Conservation (phyloP, 2,797 vertebrate genomes). For the Rachycentron canadum region DNA sequence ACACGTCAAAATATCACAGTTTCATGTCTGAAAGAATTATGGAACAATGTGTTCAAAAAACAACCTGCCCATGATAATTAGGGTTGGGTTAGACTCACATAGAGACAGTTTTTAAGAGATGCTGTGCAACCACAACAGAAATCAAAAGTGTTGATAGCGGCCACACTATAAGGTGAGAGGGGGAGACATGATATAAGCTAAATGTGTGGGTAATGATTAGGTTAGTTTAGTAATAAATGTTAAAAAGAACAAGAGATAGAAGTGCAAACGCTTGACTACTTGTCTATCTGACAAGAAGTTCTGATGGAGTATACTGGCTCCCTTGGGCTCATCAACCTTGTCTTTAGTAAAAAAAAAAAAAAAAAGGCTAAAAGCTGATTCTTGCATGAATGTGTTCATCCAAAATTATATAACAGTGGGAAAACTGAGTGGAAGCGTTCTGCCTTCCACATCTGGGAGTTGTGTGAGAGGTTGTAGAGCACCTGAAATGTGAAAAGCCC, state of each 20-base stretch:
- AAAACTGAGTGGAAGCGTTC: conserved; percentile 8
- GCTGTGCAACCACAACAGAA: background rate
- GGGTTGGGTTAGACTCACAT: background rate
- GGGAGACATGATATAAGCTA: background rate
- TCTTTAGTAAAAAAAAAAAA: background rate
- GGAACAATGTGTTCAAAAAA: conserved; percentile 1
- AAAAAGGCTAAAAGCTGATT: conserved; percentile 1
- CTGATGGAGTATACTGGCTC: background rate
- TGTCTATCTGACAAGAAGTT: background rate
- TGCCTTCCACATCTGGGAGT: background rate
- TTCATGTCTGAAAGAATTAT: background rate
- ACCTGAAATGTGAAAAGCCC: conserved; percentile 40
- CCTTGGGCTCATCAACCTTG: background rate
- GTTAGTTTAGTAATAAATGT: background rate
- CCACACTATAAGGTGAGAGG: background rate
- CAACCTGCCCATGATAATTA: background rate
- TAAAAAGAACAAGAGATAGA: background rate
- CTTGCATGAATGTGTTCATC: background rate
- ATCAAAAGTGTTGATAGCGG: background rate
- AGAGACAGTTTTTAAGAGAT: background rate
- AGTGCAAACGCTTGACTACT: background rate
- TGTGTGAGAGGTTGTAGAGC: conserved; percentile 17
- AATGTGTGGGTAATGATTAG: background rate
- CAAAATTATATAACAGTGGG: conserved; percentile 12
- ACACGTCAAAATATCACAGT: conserved; percentile 26